Percentiles rank a stretch among this genome's conserved stretches.
Conservation (phyloP, 2,888 invertebrate species). For the Mechanitis mazaeus region DNA sequence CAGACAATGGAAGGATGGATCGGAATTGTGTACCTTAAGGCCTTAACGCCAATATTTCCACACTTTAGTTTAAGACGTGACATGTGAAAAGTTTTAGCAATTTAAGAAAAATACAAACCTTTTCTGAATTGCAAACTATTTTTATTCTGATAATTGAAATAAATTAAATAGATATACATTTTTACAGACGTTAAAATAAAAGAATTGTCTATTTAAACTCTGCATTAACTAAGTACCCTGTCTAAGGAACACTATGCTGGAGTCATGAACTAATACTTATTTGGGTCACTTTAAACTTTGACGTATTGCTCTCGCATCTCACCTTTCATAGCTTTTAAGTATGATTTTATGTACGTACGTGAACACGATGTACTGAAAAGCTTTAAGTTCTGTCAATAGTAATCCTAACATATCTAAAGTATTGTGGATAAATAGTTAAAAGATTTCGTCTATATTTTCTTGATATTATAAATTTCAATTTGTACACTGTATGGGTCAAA, state of each 20-base stretch:
- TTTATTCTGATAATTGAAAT: background rate
- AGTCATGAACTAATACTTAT: conserved; percentile 23
- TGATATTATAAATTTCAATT: no score
- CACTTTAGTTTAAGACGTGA: conserved; percentile 34
- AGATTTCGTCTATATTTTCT: no score
- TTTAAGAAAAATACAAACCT: conserved; percentile 12
- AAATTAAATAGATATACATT: background rate
- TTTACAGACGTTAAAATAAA: background rate
- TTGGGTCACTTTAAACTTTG: conserved; percentile 27
- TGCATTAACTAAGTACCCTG: no score
- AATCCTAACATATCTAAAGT: conserved; percentile 13
- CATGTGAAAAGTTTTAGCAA: conserved; percentile 12
- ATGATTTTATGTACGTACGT: conserved; percentile 16
- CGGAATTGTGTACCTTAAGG: conserved; percentile 59
- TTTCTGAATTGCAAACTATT: conserved; percentile 8
- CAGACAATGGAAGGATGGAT: conserved; percentile 60
- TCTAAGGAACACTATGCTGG: conserved; percentile 3
- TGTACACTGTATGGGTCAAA: no score
- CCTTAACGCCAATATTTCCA: conserved; percentile 58
- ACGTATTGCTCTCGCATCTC: conserved; percentile 28
- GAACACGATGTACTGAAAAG: conserved; percentile 14
- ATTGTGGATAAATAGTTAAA: conserved; percentile 2
- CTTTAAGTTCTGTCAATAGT: conserved; percentile 16
- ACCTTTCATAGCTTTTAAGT: conserved; percentile 22
- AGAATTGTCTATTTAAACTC: no score